These are phyloP conservation scores for Drosophila colorata DNA, from an alignment of 2,888 invertebrate genomes.

Conservation along the genomic window DNA sequence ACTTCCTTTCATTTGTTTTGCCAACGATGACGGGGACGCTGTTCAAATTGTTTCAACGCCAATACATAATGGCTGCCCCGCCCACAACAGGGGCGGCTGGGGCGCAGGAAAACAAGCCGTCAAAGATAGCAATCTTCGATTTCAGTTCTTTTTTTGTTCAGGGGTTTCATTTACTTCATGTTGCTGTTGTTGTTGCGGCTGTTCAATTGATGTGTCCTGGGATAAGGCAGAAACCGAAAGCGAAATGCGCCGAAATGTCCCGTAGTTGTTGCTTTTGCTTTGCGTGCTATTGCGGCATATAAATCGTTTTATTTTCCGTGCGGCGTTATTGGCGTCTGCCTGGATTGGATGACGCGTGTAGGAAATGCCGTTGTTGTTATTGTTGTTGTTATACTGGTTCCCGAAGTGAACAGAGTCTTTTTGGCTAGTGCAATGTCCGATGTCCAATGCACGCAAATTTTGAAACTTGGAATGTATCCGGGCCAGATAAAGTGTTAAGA, in stretches of 20 bases:
- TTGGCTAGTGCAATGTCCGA: no score
- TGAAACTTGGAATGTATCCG: no score
- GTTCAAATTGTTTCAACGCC: slow-evolving; percentile 84
- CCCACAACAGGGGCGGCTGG: slow-evolving; percentile 45
- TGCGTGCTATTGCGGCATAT: slow-evolving; percentile 74
- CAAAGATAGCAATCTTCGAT: slow-evolving; percentile 84
- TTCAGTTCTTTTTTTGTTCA: slow-evolving; percentile 59
- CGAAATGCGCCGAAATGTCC: slow-evolving; percentile 52
- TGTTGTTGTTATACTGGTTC: slow-evolving; percentile 33
- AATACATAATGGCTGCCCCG: slow-evolving; percentile 82
- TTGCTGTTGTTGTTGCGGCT: slow-evolving; percentile 43
- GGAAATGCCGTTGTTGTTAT: slow-evolving; percentile 68
- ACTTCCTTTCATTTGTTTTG: slow-evolving; percentile 84
- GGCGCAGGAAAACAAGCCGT: slow-evolving; percentile 77
- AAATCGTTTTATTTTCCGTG: slow-evolving; percentile 80
- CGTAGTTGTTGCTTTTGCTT: slow-evolving; percentile 55
- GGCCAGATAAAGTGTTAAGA: no score
- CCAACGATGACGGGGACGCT: slow-evolving; percentile 23
- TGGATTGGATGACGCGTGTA: slow-evolving; percentile 74
- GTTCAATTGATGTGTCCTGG: slow-evolving; percentile 73
- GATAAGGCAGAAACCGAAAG: slow-evolving; percentile 67
- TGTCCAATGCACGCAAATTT: no score
- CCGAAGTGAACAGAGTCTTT: no score
- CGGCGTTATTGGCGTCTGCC: slow-evolving; percentile 74
- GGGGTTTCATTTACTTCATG: slow-evolving; percentile 72